These are phyloP conservation scores for Drosophila sechellia DNA, from an alignment of 1,140 invertebrate species.

Conservation along the genomic window DNA sequence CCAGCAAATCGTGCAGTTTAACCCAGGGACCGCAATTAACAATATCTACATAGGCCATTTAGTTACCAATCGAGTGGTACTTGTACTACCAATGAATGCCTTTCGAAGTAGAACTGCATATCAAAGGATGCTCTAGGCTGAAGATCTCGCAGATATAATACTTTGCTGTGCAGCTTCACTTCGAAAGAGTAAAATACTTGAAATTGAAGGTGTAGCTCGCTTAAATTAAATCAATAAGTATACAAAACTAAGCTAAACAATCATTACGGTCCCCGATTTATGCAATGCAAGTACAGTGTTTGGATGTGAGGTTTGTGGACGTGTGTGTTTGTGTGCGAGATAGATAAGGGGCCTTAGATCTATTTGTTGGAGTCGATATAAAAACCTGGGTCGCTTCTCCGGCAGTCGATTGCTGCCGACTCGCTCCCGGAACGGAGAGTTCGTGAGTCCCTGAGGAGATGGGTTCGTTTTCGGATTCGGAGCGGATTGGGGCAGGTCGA, in stretches of 20 bases:
- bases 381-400: constrained; percentile 92
- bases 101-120: neutral
- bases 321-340: constrained; percentile 26
- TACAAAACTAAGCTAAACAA: neutral
- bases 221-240: neutral
- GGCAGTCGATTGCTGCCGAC: constrained; percentile 93
- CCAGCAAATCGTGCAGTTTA: constrained; percentile 31
- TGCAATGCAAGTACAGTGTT: constrained; percentile 49
- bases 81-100: too few relatives aligned
- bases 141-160: too few relatives aligned
- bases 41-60: neutral
- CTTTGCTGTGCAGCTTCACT: neutral
- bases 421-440: constrained; percentile 93
- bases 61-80: neutral
- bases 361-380: constrained; percentile 74
- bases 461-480: constrained; percentile 27
- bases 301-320: constrained; percentile 20
- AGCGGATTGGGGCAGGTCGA: constrained; percentile 27
- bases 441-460: constrained; percentile 86
- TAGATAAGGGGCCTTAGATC: constrained; percentile 18
- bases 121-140: too few relatives aligned
- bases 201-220: too few relatives aligned
- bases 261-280: constrained; percentile 34
- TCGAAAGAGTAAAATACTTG: neutral
- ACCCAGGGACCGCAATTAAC: constrained; percentile 24